phyloP scores from a whole-genome alignment of 2,888 invertebrate genomes.

The Epinotia demarniana region DNA sequence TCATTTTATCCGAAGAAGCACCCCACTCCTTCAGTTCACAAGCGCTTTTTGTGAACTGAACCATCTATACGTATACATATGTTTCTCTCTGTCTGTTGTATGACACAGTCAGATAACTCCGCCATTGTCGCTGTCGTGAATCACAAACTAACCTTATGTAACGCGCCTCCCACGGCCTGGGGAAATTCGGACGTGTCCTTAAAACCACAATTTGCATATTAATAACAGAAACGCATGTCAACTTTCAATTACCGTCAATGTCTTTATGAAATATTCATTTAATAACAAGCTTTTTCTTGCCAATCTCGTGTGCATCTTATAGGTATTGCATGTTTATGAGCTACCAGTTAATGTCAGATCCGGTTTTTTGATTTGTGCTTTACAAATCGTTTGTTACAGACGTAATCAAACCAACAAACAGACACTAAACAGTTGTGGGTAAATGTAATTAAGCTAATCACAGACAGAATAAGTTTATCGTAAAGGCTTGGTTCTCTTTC shows the following conservation, averaged over 20 bases:
- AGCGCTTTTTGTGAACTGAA: not conserved
- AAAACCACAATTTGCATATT: conserved; percentile 53
- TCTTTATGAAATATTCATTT: conserved; percentile 42
- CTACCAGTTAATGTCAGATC: not conserved
- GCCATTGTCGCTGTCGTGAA: conserved; percentile 56
- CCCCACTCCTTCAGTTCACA: too few relatives aligned
- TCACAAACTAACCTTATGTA: conserved; percentile 64
- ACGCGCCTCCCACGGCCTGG: conserved; percentile 56
- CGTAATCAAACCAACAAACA: not conserved
- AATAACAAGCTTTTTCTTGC: conserved; percentile 25
- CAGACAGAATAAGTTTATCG: not conserved
- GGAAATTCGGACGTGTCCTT: conserved; percentile 59
- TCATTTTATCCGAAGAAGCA: too few relatives aligned
- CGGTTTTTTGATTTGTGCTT: conserved; percentile 13
- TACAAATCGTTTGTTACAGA: not conserved
- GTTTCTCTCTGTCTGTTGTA: not conserved
- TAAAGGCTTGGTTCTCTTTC: not conserved
- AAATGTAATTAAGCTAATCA: not conserved
- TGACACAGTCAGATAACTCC: conserved; percentile 19
- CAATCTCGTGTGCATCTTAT: conserved; percentile 12
- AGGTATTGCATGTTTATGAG: conserved; percentile 17
- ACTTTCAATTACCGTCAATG: conserved; percentile 47
- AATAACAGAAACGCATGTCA: conserved; percentile 46
- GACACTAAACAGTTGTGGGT: not conserved
- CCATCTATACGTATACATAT: not conserved